Evolutionary conservation across 1,140 invertebrate species (phyloP).

Genomic region (Aphaenogaster floridana): DNA sequence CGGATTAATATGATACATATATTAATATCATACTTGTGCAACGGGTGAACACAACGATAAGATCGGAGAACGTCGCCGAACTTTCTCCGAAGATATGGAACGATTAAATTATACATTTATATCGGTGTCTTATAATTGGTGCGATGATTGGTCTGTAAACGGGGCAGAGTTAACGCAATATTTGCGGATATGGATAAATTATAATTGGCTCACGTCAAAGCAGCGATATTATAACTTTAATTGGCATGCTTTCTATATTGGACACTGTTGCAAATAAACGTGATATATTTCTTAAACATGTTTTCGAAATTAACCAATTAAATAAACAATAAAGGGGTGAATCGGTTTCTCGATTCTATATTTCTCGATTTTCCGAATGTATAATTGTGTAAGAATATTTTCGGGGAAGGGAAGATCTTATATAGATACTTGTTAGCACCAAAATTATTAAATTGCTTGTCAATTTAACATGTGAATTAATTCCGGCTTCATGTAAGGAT

Average conservation of each 20-base stretch:
- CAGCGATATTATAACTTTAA: not conserved
- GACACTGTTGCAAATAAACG: not conserved
- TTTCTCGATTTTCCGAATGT: not conserved
- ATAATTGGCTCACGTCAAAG: not conserved
- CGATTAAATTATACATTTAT: slow-evolving; percentile 27
- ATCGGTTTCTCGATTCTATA: not conserved
- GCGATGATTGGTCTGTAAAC: not conserved
- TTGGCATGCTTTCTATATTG: not conserved
- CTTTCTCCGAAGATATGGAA: slow-evolving; percentile 2
- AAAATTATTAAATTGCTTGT: too few relatives aligned
- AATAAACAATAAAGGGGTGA: not conserved
- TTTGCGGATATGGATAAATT: slow-evolving; percentile 15
- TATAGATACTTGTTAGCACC: too few relatives aligned
- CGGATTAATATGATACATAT: slow-evolving; percentile 21
- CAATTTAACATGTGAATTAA: too few relatives aligned
- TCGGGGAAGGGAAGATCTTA: too few relatives aligned
- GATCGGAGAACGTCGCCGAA: not conserved
- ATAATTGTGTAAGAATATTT: not conserved
- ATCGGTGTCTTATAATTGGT: slow-evolving; percentile 10
- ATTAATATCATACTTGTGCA: not conserved
- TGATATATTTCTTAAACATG: not conserved
- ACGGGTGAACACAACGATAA: not conserved
- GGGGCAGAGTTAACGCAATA: not conserved
- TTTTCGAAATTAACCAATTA: not conserved
- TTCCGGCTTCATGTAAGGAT: too few relatives aligned